Base-by-base conservation (phyloP, 2,888 invertebrate species). In the Xestia xanthographa region DNA sequence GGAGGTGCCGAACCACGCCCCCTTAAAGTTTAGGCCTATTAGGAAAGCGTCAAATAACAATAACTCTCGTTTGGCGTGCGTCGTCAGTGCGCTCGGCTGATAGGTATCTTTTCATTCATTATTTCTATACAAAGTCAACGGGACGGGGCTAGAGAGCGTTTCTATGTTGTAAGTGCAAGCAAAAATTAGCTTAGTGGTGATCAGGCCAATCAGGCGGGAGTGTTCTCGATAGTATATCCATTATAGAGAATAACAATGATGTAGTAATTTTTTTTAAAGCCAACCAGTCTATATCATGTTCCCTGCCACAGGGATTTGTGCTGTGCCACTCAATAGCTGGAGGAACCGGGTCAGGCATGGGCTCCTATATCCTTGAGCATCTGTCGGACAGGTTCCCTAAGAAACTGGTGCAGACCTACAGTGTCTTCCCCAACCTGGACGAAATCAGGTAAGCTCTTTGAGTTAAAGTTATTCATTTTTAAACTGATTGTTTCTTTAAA, bases 341-440 rank as follows among this genome's bases (percentile, higher is more conserved):
- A 66, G 99, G 99, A 73, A 99, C 99, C 9, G 99, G 99, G 0
- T 99, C 99, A 0, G 99, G 99, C 29, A 99, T 99, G 98, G 99
- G 99, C 8, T 99, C 99, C 0, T 99, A 98, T 92, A 98, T 99
- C 87, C 95, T 99, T 83, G 99, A 99, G 93, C 98, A 98, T 82
- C 96, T 99, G 1, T 98, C 98, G 0, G 99, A 99, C 92, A 98
- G 99, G 87, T 99, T 99, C 95, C 99, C 99, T 0, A 99, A 99
- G 94, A 99, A 99, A 93, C 95, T 99, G 53, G 98, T 99, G 56
- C 99, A 99, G 96, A 99, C 99, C 0, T 99, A 99, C 95, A 99
- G 99, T 91, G 99, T 99, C 5, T 99, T 99, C 93, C 99, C 99
- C 0, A 99, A 99, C 95, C 98, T 99, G 92, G 99, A 99, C 96